A percentile compares a stretch with the other conserved stretches of the same genome.
Evolutionary conservation across 2,113 vertebrate genomes (phyloP).

Genomic region (Empidonax alnorum): DNA sequence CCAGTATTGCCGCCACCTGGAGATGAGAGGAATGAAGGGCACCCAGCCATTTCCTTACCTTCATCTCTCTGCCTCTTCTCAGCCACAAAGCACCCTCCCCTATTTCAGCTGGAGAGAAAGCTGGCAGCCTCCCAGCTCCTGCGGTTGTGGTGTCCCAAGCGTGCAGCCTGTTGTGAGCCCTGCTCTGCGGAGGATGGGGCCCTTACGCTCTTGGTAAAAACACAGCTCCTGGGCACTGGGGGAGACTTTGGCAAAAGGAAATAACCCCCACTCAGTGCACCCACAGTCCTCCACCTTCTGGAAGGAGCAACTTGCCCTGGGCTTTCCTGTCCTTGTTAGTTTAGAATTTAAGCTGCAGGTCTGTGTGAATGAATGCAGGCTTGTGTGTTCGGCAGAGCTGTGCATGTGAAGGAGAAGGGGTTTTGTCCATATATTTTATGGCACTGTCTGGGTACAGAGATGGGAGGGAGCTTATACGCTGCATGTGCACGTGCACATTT

Average conservation of each 20-base stretch:
- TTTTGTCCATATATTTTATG: conserved; percentile 27
- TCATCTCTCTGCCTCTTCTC: neutral
- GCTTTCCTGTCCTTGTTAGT: conserved; percentile 17
- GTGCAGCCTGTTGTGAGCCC: neutral
- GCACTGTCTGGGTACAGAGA: neutral
- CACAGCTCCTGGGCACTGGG: neutral
- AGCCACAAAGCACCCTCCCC: neutral
- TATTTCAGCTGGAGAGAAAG: neutral
- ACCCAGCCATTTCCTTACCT: neutral
- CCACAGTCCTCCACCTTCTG: neutral
- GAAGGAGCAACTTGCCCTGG: conserved; percentile 9
- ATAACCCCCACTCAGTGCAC: neutral
- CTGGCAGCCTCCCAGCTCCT: conserved; percentile 25
- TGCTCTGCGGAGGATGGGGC: neutral
- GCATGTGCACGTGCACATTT: conserved; percentile 44
- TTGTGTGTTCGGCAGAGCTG: neutral
- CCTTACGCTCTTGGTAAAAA: neutral
- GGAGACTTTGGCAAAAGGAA: neutral
- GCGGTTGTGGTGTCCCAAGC: neutral
- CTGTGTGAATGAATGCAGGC: neutral
- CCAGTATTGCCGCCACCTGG: conserved; percentile 64
- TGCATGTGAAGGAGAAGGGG: neutral
- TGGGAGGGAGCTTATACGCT: neutral
- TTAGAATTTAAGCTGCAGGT: conserved; percentile 1
- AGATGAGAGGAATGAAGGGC: conserved; percentile 48